These are phyloP conservation scores for Drosophila neutralis DNA, from an alignment of 2,888 invertebrate species.

Conservation along the genomic window DNA sequence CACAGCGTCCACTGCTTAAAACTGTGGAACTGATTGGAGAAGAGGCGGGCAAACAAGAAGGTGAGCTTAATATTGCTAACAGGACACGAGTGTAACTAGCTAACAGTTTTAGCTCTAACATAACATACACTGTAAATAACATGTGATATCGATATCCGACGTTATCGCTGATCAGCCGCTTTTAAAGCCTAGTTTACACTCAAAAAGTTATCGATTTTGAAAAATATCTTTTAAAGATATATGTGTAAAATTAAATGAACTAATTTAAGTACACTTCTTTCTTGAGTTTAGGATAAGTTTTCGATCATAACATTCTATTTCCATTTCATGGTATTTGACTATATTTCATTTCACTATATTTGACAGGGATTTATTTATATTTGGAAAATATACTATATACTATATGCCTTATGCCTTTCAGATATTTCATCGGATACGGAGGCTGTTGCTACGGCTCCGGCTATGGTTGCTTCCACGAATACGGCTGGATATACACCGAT, in stretches of 20 bases:
- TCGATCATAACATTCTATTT: too few species aligned
- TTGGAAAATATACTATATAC: neutral
- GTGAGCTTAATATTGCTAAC: conserved; percentile 24
- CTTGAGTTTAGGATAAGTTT: too few species aligned
- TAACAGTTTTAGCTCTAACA: neutral
- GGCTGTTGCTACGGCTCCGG: conserved; percentile 4
- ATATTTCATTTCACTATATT: too few species aligned
- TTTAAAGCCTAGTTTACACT: neutral
- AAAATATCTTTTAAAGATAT: neutral
- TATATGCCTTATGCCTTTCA: neutral
- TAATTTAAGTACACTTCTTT: too few species aligned
- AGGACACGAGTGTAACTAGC: neutral
- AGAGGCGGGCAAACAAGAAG: conserved; percentile 32
- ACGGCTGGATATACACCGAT: conserved; percentile 16
- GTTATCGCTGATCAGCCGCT: neutral
- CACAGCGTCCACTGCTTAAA: conserved; percentile 83
- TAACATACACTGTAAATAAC: neutral
- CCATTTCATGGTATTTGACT: too few species aligned
- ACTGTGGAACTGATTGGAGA: conserved; percentile 83
- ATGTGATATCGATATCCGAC: neutral
- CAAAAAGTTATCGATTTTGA: neutral
- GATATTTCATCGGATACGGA: conserved; percentile 33
- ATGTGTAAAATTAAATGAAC: neutral
- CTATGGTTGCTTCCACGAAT: neutral
- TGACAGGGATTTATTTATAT: neutral